Evolutionary conservation across 2,113 vertebrate species (phyloP).

Genomic region (Hydrochoerus hydrochaeris): DNA sequence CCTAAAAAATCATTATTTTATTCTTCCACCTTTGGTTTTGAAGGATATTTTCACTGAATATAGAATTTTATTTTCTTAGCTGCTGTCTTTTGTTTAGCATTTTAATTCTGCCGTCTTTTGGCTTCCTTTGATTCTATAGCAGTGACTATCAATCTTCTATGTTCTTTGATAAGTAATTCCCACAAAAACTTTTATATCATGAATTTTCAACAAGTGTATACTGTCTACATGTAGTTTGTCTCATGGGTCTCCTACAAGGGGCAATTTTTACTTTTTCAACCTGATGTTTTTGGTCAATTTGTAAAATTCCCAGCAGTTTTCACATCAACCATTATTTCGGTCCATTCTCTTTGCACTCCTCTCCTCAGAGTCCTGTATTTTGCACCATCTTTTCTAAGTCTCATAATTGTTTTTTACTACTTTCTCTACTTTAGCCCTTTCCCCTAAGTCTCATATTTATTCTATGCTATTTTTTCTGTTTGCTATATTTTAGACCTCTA

Average conservation of each 20-base stretch:
- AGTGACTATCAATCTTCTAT: not conserved
- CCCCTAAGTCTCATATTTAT: not conserved
- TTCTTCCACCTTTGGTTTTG: not conserved
- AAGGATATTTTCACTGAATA: not conserved
- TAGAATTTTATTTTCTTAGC: not conserved
- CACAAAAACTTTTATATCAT: not conserved
- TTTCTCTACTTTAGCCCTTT: not conserved
- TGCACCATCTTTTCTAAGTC: not conserved
- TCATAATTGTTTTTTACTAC: not conserved
- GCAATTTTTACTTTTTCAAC: not conserved
- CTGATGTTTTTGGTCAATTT: not conserved
- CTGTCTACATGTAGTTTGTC: not conserved
- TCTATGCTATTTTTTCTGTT: not conserved
- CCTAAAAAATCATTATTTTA: not conserved
- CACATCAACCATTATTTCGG: not conserved
- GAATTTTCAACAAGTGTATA: not conserved
- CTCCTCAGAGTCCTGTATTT: not conserved
- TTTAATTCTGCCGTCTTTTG: not conserved
- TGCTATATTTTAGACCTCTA: not conserved
- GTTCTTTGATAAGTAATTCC: not conserved
- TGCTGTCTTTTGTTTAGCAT: not conserved
- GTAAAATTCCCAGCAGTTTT: not conserved
- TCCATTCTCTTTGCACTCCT: not conserved
- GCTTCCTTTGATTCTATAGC: not conserved
- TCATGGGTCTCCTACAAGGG: not conserved